Conservation (phyloP, 2,113 vertebrate genomes). For the Macquaria australasica region DNA sequence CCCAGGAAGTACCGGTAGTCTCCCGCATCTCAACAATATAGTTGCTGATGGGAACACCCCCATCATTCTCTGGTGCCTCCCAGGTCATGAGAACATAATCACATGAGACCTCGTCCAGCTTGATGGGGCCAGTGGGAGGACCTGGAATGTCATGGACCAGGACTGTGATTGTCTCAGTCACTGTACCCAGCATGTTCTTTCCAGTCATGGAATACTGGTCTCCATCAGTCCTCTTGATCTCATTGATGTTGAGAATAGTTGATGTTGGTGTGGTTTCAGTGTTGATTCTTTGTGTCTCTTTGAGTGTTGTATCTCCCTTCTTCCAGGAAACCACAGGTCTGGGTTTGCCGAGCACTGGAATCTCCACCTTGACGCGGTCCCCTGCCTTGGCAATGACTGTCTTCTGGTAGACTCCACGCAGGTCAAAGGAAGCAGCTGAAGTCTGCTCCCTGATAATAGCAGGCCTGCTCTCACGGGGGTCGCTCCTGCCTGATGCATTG, state of each 20-base stretch:
- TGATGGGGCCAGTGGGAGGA: slow-evolving; percentile 95
- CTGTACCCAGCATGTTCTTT: slow-evolving; percentile 93
- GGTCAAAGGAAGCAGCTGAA: slow-evolving; percentile 92
- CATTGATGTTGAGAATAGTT: slow-evolving; percentile 93
- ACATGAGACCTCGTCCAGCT: slow-evolving; percentile 96
- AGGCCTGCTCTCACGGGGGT: slow-evolving; percentile 95
- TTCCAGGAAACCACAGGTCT: slow-evolving; percentile 95
- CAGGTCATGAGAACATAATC: slow-evolving; percentile 94
- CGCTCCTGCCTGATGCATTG: slow-evolving; percentile 95
- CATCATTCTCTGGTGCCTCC: slow-evolving; percentile 95
- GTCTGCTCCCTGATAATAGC: slow-evolving; percentile 93
- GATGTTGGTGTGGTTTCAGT: slow-evolving; percentile 92
- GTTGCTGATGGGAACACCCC: slow-evolving; percentile 96
- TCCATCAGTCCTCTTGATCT: slow-evolving; percentile 91
- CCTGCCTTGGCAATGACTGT: slow-evolving; percentile 94
- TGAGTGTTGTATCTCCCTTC: slow-evolving; percentile 89
- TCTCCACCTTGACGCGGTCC: slow-evolving; percentile 97
- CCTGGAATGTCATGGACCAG: slow-evolving; percentile 97
- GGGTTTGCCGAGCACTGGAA: slow-evolving; percentile 95
- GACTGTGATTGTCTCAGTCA: slow-evolving; percentile 92
- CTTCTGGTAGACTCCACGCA: slow-evolving; percentile 94
- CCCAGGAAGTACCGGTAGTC: slow-evolving; percentile 95
- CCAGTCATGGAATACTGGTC: slow-evolving; percentile 92
- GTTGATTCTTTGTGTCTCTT: slow-evolving; percentile 96
- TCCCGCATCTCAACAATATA: slow-evolving; percentile 97